Conservation (phyloP, 1,140 invertebrate genomes). For the Stegodyphus dumicola region DNA sequence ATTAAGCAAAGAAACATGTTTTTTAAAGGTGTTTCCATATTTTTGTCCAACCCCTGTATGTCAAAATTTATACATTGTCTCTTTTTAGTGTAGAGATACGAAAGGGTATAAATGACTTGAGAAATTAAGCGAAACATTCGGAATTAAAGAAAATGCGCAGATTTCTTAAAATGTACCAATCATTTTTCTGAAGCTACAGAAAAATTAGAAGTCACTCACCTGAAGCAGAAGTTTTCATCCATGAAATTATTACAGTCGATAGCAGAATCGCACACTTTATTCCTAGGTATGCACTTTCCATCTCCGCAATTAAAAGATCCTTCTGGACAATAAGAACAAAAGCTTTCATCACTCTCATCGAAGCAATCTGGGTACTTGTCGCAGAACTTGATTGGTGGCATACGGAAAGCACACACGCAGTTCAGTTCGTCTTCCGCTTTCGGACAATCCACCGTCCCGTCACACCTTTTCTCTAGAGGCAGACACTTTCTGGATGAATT, state of each 20-base stretch:
- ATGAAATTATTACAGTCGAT: constrained; percentile 42
- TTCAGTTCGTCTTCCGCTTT: constrained; percentile 39
- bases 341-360: constrained; percentile 40
- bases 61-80: no score
- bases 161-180: no score
- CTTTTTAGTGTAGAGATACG: no score
- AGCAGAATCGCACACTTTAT: constrained; percentile 16
- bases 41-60: no score
- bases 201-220: constrained; percentile 2
- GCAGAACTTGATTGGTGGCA: constrained; percentile 36
- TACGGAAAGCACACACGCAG: constrained; percentile 45
- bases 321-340: constrained; percentile 30
- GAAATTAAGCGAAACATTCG: no score
- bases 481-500: constrained; percentile 27
- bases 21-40: no score
- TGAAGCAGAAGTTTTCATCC: constrained; percentile 55
- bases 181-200: no score
- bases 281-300: constrained; percentile 16
- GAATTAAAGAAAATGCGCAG: no score
- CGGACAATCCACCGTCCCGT: constrained; percentile 38
- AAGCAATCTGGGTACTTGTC: constrained; percentile 55
- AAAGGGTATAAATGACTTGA: no score
- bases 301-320: constrained; percentile 38
- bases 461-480: constrained; percentile 14
- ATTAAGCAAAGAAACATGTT: no score